Conservation (phyloP, 2,113 vertebrate genomes). For the Mixornis gularis region DNA sequence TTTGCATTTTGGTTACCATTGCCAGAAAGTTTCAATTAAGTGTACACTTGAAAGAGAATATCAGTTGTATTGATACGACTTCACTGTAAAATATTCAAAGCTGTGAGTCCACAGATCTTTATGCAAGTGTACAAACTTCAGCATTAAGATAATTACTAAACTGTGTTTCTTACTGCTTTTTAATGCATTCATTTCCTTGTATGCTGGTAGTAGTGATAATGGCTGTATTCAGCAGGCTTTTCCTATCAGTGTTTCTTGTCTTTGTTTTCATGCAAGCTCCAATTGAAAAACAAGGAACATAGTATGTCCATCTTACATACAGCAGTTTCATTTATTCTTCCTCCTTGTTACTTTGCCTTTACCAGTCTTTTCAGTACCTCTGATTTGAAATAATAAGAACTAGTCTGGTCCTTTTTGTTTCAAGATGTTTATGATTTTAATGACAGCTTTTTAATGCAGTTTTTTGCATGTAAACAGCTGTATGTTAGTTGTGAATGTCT, state of each 20-base stretch:
- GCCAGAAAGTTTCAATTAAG: neutral
- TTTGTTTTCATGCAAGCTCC: neutral
- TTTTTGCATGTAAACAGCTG: neutral
- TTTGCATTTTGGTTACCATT: neutral
- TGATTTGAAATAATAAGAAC: neutral
- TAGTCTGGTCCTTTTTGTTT: neutral
- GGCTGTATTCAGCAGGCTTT: neutral
- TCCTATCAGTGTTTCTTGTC: neutral
- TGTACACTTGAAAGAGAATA: neutral
- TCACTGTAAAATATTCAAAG: neutral
- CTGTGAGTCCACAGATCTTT: neutral
- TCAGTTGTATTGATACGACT: neutral
- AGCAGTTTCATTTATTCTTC: neutral
- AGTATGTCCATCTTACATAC: neutral
- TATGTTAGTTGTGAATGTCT: neutral
- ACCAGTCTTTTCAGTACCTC: neutral
- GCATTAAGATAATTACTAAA: neutral
- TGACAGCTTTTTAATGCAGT: neutral
- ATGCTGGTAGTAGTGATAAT: neutral
- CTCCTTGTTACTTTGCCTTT: neutral
- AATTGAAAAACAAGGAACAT: neutral
- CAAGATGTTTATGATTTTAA: neutral
- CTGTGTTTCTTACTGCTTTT: neutral
- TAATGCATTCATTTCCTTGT: neutral
- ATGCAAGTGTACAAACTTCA: neutral